These are phyloP conservation scores for Emydura subglobosa DNA, from an alignment of 2,113 vertebrate genomes.

Conservation along the genomic window DNA sequence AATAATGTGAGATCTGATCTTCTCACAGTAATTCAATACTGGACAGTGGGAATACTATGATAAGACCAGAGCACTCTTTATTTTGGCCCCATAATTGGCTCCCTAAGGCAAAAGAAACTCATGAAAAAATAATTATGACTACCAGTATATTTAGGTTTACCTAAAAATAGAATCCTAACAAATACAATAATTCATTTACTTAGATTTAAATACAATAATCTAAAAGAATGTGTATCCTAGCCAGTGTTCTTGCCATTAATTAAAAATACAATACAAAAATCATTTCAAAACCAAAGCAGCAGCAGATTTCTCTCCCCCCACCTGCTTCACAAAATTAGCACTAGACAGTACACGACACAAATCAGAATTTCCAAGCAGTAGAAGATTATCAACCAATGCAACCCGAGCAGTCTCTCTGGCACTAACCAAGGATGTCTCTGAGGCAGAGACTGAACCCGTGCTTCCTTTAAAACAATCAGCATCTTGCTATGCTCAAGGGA, in stretches of 20 bases:
- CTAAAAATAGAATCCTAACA: background rate
- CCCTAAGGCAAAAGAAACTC: background rate
- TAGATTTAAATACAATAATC: background rate
- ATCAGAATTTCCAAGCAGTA: background rate
- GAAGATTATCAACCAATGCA: background rate
- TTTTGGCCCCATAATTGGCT: background rate
- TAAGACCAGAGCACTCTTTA: background rate
- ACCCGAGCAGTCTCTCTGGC: rapidly evolving
- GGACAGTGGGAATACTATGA: background rate
- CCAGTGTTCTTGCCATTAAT: background rate
- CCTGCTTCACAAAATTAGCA: background rate
- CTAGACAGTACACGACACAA: rapidly evolving
- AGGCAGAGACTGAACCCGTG: background rate
- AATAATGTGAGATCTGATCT: background rate
- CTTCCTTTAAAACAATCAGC: background rate
- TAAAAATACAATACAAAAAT: background rate
- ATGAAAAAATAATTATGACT: background rate
- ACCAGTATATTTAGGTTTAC: background rate
- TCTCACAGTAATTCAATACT: background rate
- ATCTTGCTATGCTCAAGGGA: background rate
- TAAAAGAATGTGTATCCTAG: background rate
- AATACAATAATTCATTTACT: background rate
- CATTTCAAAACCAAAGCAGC: background rate
- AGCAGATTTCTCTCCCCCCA: background rate
- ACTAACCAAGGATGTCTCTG: background rate